These are phyloP conservation scores for Poecilobothrus nobilitatus DNA, from an alignment of 2,888 invertebrate genomes.

Conservation along the genomic window DNA sequence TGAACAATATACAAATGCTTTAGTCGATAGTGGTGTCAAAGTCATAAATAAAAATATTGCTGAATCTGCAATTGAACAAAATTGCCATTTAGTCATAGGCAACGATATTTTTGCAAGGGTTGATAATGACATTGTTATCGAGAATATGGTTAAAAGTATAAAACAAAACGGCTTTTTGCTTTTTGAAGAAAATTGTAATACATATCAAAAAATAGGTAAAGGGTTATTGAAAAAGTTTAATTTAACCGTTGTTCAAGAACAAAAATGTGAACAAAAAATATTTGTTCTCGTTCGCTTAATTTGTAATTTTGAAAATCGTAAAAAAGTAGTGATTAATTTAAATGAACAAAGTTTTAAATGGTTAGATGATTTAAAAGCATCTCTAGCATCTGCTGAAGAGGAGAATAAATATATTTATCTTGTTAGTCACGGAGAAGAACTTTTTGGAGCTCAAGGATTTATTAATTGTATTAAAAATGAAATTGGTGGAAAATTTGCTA, in stretches of 20 bases:
- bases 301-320: constrained; percentile 30
- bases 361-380: constrained; percentile 72
- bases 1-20: constrained; percentile 48
- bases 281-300: constrained; percentile 56
- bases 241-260: constrained; percentile 52
- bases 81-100: constrained; percentile 59
- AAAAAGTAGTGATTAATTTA: constrained; percentile 53
- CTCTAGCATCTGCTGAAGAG: constrained; percentile 57
- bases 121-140: constrained; percentile 47
- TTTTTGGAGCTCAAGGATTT: constrained; percentile 76
- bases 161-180: constrained; percentile 63
- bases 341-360: constrained; percentile 66
- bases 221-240: constrained; percentile 40
- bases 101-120: constrained; percentile 57
- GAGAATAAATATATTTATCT: constrained; percentile 56
- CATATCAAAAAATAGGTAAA: constrained; percentile 44
- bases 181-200: constrained; percentile 56
- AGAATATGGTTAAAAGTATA: constrained; percentile 53
- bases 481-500: constrained; percentile 68
- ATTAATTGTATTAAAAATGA: constrained; percentile 85
- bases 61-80: constrained; percentile 53
- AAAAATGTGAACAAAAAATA: constrained; percentile 54
- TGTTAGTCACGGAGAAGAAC: constrained; percentile 58
- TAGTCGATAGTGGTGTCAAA: constrained; percentile 57
- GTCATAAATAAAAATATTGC: constrained; percentile 55